Conservation (phyloP, 1,140 invertebrate genomes). For the Cyrtorhinus lividipennis region DNA sequence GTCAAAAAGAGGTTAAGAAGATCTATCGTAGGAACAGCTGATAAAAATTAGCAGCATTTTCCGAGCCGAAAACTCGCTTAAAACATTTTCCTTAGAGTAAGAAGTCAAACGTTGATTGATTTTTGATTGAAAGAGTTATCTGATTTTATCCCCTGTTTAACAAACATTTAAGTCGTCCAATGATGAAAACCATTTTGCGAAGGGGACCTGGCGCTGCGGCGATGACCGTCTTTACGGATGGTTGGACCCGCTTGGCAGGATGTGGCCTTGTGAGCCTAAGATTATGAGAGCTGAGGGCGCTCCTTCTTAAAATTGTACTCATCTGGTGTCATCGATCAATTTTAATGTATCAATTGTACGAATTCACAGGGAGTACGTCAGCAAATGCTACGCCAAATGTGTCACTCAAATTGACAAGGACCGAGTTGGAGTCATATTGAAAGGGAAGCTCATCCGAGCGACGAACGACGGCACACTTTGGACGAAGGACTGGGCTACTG, state of each 20-base stretch:
- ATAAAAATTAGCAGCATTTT: too few relatives aligned
- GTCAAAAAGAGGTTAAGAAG: too few relatives aligned
- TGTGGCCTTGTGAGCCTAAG: not conserved
- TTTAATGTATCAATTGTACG: not conserved
- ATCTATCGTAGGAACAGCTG: too few relatives aligned
- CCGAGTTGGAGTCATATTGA: conserved; percentile 82
- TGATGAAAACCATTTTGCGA: not conserved
- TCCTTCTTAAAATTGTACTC: not conserved
- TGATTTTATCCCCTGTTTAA: too few relatives aligned
- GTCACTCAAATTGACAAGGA: conserved; percentile 75
- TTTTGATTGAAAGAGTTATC: too few relatives aligned
- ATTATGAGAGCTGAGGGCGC: conserved; percentile 2
- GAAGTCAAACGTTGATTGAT: too few relatives aligned
- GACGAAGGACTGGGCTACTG: conserved; percentile 81
- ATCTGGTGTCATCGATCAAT: not conserved
- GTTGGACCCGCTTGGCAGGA: not conserved
- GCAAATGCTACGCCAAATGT: conserved; percentile 80
- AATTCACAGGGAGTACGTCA: conserved; percentile 54
- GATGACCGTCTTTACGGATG: not conserved
- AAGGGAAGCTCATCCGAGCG: conserved; percentile 79
- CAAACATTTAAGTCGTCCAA: too few relatives aligned
- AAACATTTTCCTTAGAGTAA: not conserved
- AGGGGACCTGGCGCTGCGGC: not conserved
- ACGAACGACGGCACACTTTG: conserved; percentile 70
- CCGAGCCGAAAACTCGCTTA: not conserved